These are phyloP conservation scores for Xanthorhoe designata DNA, from an alignment of 2,888 invertebrate species.

Conservation along the genomic window DNA sequence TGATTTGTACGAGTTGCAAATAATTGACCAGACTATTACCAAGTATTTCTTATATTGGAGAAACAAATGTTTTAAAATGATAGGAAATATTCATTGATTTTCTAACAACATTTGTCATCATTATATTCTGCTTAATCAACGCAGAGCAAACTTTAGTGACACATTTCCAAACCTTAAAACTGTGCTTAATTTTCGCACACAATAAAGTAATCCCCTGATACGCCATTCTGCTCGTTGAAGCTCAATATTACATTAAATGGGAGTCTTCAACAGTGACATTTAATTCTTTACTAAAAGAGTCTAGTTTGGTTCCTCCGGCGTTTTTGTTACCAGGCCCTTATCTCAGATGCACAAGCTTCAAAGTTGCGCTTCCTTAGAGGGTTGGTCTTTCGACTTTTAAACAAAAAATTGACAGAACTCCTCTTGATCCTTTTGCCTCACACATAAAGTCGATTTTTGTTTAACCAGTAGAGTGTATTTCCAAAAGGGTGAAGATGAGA, in stretches of 20 bases:
- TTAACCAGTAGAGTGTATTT: slow-evolving; percentile 27
- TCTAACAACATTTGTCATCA: too few species aligned
- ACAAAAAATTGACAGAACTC: slow-evolving; percentile 28
- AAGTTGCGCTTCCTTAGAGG: slow-evolving; percentile 41
- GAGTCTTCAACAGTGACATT: slow-evolving; percentile 79
- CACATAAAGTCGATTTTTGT: slow-evolving; percentile 48
- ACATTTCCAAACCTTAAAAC: slow-evolving; percentile 51
- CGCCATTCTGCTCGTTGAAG: slow-evolving; percentile 60
- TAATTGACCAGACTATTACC: too few species aligned
- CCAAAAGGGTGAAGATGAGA: slow-evolving; percentile 48
- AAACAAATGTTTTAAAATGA: background rate
- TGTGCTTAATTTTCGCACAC: slow-evolving; percentile 75
- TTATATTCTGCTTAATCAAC: slow-evolving; percentile 23
- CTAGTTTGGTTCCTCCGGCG: slow-evolving; percentile 49
- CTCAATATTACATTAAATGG: slow-evolving; percentile 82
- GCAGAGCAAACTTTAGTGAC: slow-evolving; percentile 40
- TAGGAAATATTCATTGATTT: too few species aligned
- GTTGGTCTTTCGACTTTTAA: slow-evolving; percentile 35
- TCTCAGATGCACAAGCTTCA: slow-evolving; percentile 47
- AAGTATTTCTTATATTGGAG: background rate
- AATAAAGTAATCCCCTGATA: slow-evolving; percentile 70
- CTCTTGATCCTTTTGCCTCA: slow-evolving; percentile 26
- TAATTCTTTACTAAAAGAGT: slow-evolving; percentile 78
- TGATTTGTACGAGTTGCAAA: too few species aligned
- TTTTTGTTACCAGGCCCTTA: slow-evolving; percentile 42